A percentile compares a stretch with the other conserved stretches of the same genome.
Evolutionary conservation across 2,888 invertebrate species (phyloP).

Genomic region (Thymelicus acteon): DNA sequence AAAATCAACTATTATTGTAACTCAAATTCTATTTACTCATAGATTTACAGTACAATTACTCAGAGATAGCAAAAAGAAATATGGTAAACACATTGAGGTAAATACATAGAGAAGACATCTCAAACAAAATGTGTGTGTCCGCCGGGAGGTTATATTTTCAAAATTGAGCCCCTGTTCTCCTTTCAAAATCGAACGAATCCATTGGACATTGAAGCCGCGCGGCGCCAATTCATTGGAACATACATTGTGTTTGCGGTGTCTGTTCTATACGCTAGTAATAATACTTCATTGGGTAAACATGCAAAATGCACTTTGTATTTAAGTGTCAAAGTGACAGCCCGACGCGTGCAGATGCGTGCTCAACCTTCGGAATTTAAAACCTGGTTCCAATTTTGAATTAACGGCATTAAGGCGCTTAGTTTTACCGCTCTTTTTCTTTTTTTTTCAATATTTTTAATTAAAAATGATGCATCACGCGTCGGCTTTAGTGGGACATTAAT

Average conservation of each 20-base stretch:
- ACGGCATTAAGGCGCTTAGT: slow-evolving; percentile 39
- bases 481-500: slow-evolving; percentile 36
- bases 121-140: no score
- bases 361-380: slow-evolving; percentile 57
- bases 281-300: no score
- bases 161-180: no score
- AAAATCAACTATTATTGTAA: background rate
- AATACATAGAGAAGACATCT: no score
- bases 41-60: background rate
- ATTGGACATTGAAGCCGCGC: no score
- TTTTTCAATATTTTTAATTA: slow-evolving; percentile 38
- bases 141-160: no score
- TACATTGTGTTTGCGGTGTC: no score
- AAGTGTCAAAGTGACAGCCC: slow-evolving; percentile 76
- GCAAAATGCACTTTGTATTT: slow-evolving; percentile 65
- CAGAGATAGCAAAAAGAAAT: slow-evolving; percentile 33
- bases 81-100: no score
- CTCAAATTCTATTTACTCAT: background rate
- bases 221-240: no score
- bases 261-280: no score
- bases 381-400: slow-evolving; percentile 42
- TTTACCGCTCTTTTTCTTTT: slow-evolving; percentile 25
- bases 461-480: slow-evolving; percentile 38
- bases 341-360: slow-evolving; percentile 66
- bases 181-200: no score